Evolutionary conservation across 1,140 invertebrate genomes (phyloP).

Genomic region (Berghia stephanieae): DNA sequence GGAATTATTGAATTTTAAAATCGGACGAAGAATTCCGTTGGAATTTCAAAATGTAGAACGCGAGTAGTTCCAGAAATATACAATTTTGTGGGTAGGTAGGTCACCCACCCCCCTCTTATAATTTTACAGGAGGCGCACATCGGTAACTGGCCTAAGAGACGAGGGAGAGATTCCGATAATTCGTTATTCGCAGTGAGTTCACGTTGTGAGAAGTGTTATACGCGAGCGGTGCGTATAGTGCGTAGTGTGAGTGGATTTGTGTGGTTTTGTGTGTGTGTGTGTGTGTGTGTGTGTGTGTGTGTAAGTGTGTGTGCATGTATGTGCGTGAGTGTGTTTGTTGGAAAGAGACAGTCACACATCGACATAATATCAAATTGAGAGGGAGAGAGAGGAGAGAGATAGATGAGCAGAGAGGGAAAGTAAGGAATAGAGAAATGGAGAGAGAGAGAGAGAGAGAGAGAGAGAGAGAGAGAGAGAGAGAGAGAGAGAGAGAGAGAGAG

Average conservation of each 20-base stretch:
- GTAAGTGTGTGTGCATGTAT: neutral
- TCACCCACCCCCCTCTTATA: too few relatives aligned
- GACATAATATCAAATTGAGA: neutral
- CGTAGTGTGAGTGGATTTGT: conserved; percentile 7
- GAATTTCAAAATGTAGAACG: too few relatives aligned
- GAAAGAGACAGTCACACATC: neutral
- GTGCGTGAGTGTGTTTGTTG: neutral
- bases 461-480: neutral
- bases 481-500: neutral
- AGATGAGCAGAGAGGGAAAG: neutral
- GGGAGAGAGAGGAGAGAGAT: neutral
- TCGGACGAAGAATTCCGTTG: too few relatives aligned
- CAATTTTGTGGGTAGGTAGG: too few relatives aligned
- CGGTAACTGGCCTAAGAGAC: too few relatives aligned
- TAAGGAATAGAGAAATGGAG: neutral
- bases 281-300: neutral
- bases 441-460: neutral
- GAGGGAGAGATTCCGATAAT: too few relatives aligned
- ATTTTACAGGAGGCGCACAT: too few relatives aligned
- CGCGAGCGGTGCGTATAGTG: too few relatives aligned
- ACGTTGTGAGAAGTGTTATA: too few relatives aligned
- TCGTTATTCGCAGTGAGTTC: too few relatives aligned
- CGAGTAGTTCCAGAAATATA: too few relatives aligned
- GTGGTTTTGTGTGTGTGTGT: conserved; percentile 8
- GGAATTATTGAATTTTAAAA: too few relatives aligned